Conservation (phyloP, 2,797 vertebrate species). For the Smutsia gigantea region DNA sequence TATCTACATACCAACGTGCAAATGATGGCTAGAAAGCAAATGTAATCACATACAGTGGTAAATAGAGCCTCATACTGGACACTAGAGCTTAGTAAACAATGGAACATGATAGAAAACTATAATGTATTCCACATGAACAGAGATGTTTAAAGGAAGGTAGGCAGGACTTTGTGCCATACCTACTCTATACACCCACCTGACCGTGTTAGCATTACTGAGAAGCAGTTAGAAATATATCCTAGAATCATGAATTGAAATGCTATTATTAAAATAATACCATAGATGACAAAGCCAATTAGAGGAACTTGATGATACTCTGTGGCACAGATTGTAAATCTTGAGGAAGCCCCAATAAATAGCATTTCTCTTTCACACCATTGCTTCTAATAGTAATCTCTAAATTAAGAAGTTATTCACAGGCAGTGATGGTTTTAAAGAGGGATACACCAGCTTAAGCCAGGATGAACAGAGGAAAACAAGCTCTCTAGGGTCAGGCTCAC, state of each 20-base stretch:
- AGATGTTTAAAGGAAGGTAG: background rate
- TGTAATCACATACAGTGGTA: background rate
- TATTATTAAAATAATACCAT: background rate
- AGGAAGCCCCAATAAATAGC: background rate
- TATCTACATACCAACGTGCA: background rate
- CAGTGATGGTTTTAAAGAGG: background rate
- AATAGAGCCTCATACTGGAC: background rate
- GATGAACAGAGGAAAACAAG: background rate
- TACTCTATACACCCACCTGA: background rate
- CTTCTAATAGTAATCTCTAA: background rate
- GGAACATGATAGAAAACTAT: background rate
- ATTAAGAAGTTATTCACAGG: background rate
- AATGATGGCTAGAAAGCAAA: background rate
- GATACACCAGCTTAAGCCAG: background rate
- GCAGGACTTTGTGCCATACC: background rate
- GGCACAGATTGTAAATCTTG: background rate
- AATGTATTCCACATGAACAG: background rate
- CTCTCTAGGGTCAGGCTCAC: background rate
- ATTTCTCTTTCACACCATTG: background rate
- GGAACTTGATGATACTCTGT: background rate
- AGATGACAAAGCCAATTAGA: background rate
- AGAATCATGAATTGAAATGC: background rate
- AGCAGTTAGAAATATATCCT: background rate
- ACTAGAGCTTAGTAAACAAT: background rate
- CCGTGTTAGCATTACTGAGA: background rate